phyloP scores from a whole-genome alignment of 2,113 vertebrate species.

The Geococcyx californianus region DNA sequence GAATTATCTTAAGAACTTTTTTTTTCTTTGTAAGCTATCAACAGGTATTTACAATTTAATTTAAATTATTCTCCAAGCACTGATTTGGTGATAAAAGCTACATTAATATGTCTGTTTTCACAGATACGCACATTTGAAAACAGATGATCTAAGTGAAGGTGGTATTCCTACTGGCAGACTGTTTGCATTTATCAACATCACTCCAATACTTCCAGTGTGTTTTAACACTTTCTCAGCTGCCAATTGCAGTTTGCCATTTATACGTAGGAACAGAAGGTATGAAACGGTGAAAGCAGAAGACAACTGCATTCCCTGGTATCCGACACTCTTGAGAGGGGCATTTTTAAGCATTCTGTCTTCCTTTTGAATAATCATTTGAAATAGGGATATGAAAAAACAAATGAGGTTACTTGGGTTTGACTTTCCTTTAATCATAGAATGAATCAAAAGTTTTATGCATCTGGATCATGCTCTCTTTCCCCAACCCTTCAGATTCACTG shows the following conservation, averaged over 20 bases:
- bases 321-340: not conserved
- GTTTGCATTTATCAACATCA: slow-evolving; percentile 69
- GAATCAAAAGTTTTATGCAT: not conserved
- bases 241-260: slow-evolving; percentile 67
- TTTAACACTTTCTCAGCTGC: slow-evolving; percentile 69
- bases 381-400: not conserved
- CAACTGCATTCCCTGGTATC: slow-evolving; percentile 29
- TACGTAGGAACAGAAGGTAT: slow-evolving; percentile 42
- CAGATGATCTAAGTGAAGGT: slow-evolving; percentile 55
- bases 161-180: slow-evolving; percentile 59
- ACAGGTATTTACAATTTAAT: not conserved
- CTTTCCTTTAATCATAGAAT: not conserved
- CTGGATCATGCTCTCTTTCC: not conserved
- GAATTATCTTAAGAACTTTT: not conserved
- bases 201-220: slow-evolving; percentile 60
- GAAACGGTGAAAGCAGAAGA: slow-evolving; percentile 46
- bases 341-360: not conserved
- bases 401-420: not conserved
- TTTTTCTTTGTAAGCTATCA: not conserved
- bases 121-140: slow-evolving; percentile 43
- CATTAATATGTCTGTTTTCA: slow-evolving; percentile 15
- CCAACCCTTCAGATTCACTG: not conserved
- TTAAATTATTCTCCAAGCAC: not conserved
- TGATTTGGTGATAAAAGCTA: not conserved
- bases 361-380: slow-evolving; percentile 33